phyloP scores from a whole-genome alignment of 2,113 vertebrate genomes.

The Brachyistius frenatus region DNA sequence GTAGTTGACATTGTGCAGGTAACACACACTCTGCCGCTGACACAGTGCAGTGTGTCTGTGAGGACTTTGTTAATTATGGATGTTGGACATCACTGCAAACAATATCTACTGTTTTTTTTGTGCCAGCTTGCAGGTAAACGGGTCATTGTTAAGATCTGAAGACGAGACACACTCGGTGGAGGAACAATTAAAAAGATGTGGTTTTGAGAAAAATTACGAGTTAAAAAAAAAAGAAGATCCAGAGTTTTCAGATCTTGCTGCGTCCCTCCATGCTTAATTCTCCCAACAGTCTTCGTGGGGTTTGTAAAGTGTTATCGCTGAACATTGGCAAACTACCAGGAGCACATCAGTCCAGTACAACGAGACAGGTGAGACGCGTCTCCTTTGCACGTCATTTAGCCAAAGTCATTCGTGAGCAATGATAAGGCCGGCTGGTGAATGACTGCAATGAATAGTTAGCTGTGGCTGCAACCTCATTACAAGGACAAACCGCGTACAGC shows the following conservation, averaged over 20 bases:
- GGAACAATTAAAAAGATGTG: background rate
- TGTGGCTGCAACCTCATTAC: slow-evolving; percentile 69
- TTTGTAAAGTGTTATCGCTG: slow-evolving; percentile 16
- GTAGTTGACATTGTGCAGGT: slow-evolving; percentile 64
- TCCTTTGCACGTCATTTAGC: slow-evolving; percentile 60
- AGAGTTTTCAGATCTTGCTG: background rate
- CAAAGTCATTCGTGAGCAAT: slow-evolving; percentile 63
- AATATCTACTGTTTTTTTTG: background rate
- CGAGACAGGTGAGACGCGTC: slow-evolving; percentile 53
- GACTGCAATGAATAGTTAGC: slow-evolving; percentile 71
- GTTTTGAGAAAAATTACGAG: background rate
- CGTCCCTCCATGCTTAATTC: background rate
- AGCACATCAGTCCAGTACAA: slow-evolving; percentile 50
- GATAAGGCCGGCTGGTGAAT: slow-evolving; percentile 63
- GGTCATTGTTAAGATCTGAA: background rate
- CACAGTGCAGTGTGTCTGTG: background rate
- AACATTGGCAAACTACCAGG: slow-evolving; percentile 31
- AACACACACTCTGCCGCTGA: background rate
- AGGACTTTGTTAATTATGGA: background rate
- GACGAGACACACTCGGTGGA: background rate
- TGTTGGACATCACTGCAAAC: slow-evolving; percentile 7
- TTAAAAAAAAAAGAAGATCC: background rate
- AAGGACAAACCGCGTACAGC: slow-evolving; percentile 69
- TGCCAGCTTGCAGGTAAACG: background rate
- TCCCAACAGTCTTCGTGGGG: background rate